A percentile compares a stretch with the other conserved stretches of the same genome.
These are phyloP conservation scores for Eupithecia exiguata DNA, from an alignment of 2,888 invertebrate species.

Conservation along the genomic window DNA sequence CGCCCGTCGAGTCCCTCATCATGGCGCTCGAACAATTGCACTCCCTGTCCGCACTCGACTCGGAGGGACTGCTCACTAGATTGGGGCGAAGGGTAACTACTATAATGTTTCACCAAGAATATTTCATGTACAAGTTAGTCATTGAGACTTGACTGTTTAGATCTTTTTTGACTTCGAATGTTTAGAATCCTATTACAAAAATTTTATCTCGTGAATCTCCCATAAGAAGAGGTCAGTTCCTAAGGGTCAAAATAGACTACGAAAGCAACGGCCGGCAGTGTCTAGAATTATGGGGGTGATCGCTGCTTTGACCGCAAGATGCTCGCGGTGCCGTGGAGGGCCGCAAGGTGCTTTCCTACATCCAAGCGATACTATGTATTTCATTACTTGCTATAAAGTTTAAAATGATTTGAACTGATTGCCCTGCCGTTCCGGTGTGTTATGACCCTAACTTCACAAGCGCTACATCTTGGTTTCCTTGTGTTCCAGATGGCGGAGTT, in stretches of 20 bases:
- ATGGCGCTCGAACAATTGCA: slow-evolving; percentile 99
- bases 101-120: not conserved
- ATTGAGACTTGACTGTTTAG: too few species aligned
- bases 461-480: not conserved
- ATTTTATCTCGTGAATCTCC: too few species aligned
- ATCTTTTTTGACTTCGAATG: too few species aligned
- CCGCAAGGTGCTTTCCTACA: not conserved
- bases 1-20: slow-evolving; percentile 98
- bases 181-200: too few species aligned
- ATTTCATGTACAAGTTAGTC: too few species aligned
- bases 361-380: not conserved
- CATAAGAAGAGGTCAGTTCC: too few species aligned
- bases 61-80: slow-evolving; percentile 93
- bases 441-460: not conserved
- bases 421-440: not conserved
- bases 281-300: too few species aligned
- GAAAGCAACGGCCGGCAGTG: too few species aligned
- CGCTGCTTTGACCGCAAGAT: too few species aligned
- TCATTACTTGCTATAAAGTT: not conserved
- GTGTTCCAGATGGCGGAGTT: slow-evolving; percentile 97
- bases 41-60: slow-evolving; percentile 97
- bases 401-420: slow-evolving; percentile 18
- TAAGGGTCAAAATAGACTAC: too few species aligned
- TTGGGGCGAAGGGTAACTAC: slow-evolving; percentile 87
- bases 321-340: too few species aligned